phyloP scores from a whole-genome alignment of 2,113 vertebrate species.

The Ceratotherium simum region DNA sequence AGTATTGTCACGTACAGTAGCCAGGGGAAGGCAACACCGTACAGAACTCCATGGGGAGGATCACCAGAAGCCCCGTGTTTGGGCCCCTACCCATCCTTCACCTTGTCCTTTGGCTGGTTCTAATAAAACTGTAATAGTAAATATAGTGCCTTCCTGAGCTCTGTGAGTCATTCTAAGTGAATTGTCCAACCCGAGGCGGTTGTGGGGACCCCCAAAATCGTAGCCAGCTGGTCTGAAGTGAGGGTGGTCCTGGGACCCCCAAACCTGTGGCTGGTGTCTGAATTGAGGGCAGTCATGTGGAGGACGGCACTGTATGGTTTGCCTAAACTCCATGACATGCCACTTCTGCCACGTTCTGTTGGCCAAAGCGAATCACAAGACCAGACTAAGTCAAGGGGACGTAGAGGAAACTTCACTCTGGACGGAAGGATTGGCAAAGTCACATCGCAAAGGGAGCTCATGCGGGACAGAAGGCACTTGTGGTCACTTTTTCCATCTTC shows the following conservation, averaged over 20 bases:
- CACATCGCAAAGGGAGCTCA: not conserved
- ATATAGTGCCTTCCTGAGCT: not conserved
- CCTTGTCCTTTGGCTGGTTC: not conserved
- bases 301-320: not conserved
- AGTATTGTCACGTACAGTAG: fast-evolving
- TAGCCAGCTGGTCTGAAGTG: not conserved
- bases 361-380: not conserved
- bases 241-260: not conserved
- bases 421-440: not conserved
- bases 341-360: not conserved
- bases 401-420: not conserved
- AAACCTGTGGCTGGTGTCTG: not conserved
- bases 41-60: not conserved
- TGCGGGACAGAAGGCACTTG: not conserved
- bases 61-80: not conserved
- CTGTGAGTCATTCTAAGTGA: not conserved
- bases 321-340: not conserved
- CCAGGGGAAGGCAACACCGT: fast-evolving
- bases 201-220: not conserved
- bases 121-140: too few relatives aligned
- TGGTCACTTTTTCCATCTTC: not conserved
- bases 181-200: not conserved
- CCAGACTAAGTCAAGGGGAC: not conserved
- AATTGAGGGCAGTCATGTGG: not conserved
- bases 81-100: not conserved